Evolutionary conservation across 2,113 vertebrate species (phyloP).

Genomic region (Dromaius novaehollandiae): DNA sequence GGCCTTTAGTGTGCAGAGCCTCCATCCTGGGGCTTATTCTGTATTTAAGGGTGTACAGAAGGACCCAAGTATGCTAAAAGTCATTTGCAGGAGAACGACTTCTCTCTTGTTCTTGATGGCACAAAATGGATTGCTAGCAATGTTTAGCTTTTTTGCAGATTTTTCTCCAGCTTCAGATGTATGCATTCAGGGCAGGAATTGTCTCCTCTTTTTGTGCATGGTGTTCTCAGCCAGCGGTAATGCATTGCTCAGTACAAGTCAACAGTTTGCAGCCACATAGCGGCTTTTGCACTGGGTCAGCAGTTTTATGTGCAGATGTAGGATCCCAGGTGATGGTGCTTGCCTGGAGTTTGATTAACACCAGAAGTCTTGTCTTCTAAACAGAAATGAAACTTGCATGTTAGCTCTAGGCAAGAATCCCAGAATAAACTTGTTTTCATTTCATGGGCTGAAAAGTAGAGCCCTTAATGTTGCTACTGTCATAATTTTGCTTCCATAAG

Average conservation of each 20-base stretch:
- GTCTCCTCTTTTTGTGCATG: not conserved
- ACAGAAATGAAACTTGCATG: not conserved
- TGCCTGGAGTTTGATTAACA: not conserved
- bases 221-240: not conserved
- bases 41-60: accelerated
- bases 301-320: not conserved
- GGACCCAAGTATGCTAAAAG: not conserved
- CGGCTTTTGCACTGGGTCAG: not conserved
- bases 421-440: not conserved
- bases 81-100: not conserved
- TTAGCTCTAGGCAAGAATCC: not conserved
- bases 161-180: not conserved
- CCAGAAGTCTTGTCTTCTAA: not conserved
- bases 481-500: not conserved
- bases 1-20: not conserved
- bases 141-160: not conserved
- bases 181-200: not conserved
- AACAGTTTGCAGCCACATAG: not conserved
- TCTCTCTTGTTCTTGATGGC: not conserved
- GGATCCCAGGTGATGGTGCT: not conserved
- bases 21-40: not conserved
- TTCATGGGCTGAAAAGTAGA: not conserved
- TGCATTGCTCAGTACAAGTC: not conserved
- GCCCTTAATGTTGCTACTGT: not conserved
- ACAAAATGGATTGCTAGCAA: not conserved